These are phyloP conservation scores for Cyanoliseus patagonus DNA, from an alignment of 2,113 vertebrate species.

Conservation along the genomic window DNA sequence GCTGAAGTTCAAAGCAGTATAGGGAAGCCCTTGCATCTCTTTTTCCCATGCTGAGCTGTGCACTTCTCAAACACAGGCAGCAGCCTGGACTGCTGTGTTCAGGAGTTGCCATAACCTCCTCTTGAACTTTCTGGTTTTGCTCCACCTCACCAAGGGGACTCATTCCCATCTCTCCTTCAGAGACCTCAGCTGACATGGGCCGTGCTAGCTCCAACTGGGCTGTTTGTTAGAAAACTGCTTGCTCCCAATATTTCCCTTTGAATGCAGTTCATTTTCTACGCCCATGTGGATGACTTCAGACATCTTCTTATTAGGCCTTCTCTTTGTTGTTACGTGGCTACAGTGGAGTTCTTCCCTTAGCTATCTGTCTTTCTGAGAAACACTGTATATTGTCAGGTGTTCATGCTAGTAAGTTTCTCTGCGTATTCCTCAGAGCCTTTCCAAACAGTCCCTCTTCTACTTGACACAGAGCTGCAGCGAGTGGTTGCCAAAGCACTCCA, in stretches of 20 bases:
- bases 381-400: background rate
- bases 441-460: background rate
- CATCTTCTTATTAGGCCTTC: background rate
- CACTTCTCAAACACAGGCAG: background rate
- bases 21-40: background rate
- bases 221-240: background rate
- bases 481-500: constrained; percentile 25
- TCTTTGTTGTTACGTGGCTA: background rate
- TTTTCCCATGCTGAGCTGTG: background rate
- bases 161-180: background rate
- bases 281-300: constrained; percentile 4
- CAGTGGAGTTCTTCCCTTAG: background rate
- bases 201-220: background rate
- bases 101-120: background rate
- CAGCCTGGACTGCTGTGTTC: rapidly evolving
- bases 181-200: background rate
- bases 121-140: background rate
- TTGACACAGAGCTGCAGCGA: background rate
- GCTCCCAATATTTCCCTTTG: background rate
- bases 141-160: background rate
- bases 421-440: background rate
- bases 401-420: background rate
- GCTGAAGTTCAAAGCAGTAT: background rate
- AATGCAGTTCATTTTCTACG: constrained; percentile 28
- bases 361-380: constrained; percentile 14